Conservation (phyloP, 2,888 invertebrate genomes). For the Smittia sp. region DNA sequence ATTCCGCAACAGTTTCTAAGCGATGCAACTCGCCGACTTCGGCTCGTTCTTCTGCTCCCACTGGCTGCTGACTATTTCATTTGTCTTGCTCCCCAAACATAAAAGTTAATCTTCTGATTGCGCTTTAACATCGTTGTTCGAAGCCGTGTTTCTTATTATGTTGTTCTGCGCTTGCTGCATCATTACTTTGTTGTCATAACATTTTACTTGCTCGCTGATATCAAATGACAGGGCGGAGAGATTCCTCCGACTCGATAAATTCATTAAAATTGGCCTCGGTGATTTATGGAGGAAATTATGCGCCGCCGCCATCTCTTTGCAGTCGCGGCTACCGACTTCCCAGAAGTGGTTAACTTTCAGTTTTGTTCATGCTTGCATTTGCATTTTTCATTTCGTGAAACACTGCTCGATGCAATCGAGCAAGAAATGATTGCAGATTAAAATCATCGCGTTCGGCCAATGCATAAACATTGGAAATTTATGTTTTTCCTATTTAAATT, state of each 20-base stretch:
- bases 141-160: neutral
- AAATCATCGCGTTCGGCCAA: slow-evolving; percentile 5
- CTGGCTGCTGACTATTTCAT: neutral
- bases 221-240: slow-evolving; percentile 1
- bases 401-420: neutral
- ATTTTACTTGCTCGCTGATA: neutral
- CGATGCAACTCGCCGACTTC: neutral
- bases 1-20: neutral
- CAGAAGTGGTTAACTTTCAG: slow-evolving; percentile 37
- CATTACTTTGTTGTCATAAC: slow-evolving; percentile 32
- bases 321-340: slow-evolving; percentile 9
- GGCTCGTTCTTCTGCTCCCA: neutral
- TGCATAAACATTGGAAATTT: slow-evolving; percentile 23
- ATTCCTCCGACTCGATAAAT: slow-evolving; percentile 6
- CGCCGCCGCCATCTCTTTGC: neutral
- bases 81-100: neutral
- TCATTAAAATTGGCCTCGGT: slow-evolving; percentile 8
- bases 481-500: neutral
- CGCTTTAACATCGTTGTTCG: slow-evolving; percentile 1
- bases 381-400: slow-evolving; percentile 7
- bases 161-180: slow-evolving; percentile 15
- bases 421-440: slow-evolving; percentile 7
- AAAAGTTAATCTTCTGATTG: slow-evolving; percentile 15
- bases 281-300: slow-evolving; percentile 34
- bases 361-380: slow-evolving; percentile 16